Evolutionary conservation across 2,113 vertebrate genomes (phyloP).

Genomic region (Apteryx owenii): DNA sequence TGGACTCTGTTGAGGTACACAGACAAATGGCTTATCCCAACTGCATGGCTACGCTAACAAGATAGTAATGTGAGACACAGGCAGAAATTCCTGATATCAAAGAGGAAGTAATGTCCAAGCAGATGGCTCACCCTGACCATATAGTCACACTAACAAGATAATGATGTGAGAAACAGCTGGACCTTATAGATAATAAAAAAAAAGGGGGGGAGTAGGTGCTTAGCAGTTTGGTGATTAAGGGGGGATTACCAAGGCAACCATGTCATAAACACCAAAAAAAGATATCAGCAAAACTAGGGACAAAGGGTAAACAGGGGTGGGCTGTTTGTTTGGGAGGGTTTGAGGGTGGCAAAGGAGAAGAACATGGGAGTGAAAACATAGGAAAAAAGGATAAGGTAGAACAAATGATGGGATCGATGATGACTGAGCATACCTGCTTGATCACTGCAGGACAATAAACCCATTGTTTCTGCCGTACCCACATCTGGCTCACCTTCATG

Average conservation of each 20-base stretch:
- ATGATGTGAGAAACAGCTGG: not conserved
- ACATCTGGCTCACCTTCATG: too few species aligned
- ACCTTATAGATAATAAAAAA: not conserved
- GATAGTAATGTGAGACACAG: not conserved
- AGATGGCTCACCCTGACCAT: not conserved
- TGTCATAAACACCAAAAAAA: not conserved
- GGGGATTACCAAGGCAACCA: not conserved
- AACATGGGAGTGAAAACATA: not conserved
- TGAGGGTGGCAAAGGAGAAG: not conserved
- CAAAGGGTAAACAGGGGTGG: not conserved
- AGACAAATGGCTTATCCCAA: not conserved
- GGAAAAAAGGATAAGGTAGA: not conserved
- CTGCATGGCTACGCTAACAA: not conserved
- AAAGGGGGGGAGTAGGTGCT: not conserved
- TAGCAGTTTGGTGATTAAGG: not conserved
- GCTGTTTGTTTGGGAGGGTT: not conserved
- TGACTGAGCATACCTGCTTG: not conserved
- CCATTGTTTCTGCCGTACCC: fast-evolving
- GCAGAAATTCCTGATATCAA: not conserved
- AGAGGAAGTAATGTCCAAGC: not conserved
- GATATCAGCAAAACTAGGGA: not conserved
- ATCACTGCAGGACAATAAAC: not conserved
- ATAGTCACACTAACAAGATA: not conserved
- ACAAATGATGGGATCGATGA: fast-evolving
- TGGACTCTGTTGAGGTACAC: not conserved